phyloP scores from a whole-genome alignment of 2,888 invertebrate species.

The Xylocampa areola region DNA sequence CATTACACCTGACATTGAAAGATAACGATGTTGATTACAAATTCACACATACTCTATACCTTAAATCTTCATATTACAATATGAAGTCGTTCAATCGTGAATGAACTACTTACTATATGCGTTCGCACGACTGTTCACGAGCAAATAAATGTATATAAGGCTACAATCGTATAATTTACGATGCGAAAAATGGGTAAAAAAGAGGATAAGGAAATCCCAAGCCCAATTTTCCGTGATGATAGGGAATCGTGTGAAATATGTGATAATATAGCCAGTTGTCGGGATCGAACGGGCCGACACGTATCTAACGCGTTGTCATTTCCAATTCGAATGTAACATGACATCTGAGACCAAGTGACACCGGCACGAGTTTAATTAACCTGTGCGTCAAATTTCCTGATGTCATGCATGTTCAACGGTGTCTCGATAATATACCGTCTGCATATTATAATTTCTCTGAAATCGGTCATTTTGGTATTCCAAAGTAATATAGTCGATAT shows the following conservation, averaged over 20 bases:
- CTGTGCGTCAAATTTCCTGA: constrained; percentile 37
- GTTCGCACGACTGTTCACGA: constrained; percentile 8
- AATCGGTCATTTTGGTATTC: constrained; percentile 14
- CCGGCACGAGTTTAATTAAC: constrained; percentile 56
- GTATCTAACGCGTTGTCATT: constrained; percentile 37
- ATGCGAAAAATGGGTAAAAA: constrained; percentile 29
- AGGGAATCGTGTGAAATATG: constrained; percentile 50
- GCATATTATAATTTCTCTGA: not conserved
- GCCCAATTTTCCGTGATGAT: constrained; percentile 39
- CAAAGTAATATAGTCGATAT: constrained; percentile 18
- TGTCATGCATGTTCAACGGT: constrained; percentile 21
- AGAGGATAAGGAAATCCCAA: constrained; percentile 43
- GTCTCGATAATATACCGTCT: constrained; percentile 1
- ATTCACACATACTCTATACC: constrained; percentile 28
- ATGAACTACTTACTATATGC: constrained; percentile 11
- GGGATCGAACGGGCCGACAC: constrained; percentile 27
- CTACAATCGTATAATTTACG: constrained; percentile 33
- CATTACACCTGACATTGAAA: constrained; percentile 35
- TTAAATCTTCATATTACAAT: not conserved
- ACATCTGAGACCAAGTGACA: constrained; percentile 49
- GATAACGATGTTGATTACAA: constrained; percentile 48
- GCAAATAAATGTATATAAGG: constrained; percentile 32
- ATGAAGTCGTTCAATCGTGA: constrained; percentile 1
- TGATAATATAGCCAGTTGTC: constrained; percentile 40
- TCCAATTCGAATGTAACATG: constrained; percentile 56